Percentiles rank a stretch among this genome's conserved stretches.
phyloP scores from a whole-genome alignment of 2,888 invertebrate genomes.

The Drosophila macrospina region DNA sequence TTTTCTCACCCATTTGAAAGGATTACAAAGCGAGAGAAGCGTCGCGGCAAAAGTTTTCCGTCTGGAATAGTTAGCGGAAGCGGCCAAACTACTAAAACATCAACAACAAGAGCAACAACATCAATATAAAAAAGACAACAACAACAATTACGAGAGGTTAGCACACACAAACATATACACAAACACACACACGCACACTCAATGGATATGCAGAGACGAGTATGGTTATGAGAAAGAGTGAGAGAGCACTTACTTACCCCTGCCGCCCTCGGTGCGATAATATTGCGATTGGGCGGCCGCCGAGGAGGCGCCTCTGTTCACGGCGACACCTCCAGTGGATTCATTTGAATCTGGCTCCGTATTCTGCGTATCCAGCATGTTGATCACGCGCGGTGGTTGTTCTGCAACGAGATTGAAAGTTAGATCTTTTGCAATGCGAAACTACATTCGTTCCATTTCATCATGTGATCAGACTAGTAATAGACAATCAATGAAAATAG shows the following conservation, averaged over 20 bases:
- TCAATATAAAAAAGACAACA: slow-evolving; percentile 9
- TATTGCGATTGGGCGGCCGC: slow-evolving; percentile 80
- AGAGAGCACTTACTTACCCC: slow-evolving; percentile 92
- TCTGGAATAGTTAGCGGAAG: slow-evolving; percentile 46
- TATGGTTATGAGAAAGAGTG: slow-evolving; percentile 18
- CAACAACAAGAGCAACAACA: slow-evolving; percentile 26
- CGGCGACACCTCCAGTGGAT: slow-evolving; percentile 35
- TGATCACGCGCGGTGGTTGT: slow-evolving; percentile 91
- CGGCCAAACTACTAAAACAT: slow-evolving; percentile 11
- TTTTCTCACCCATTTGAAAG: slow-evolving; percentile 79
- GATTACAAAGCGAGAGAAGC: slow-evolving; percentile 68
- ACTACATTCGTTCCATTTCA: too few relatives aligned
- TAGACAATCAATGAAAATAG: too few relatives aligned
- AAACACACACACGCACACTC: too few relatives aligned
- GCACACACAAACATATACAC: background rate
- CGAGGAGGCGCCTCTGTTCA: slow-evolving; percentile 38
- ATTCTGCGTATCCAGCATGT: slow-evolving; percentile 85
- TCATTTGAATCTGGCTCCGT: slow-evolving; percentile 85
- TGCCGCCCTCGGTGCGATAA: slow-evolving; percentile 87
- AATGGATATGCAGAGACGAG: too few relatives aligned
- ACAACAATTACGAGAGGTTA: slow-evolving; percentile 25
- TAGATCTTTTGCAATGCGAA: too few relatives aligned
- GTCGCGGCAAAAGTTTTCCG: slow-evolving; percentile 51
- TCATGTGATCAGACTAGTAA: too few relatives aligned
- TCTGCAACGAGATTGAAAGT: slow-evolving; percentile 86